Conservation (phyloP, 1,140 invertebrate species). For the Hydropsyche tenuis region DNA sequence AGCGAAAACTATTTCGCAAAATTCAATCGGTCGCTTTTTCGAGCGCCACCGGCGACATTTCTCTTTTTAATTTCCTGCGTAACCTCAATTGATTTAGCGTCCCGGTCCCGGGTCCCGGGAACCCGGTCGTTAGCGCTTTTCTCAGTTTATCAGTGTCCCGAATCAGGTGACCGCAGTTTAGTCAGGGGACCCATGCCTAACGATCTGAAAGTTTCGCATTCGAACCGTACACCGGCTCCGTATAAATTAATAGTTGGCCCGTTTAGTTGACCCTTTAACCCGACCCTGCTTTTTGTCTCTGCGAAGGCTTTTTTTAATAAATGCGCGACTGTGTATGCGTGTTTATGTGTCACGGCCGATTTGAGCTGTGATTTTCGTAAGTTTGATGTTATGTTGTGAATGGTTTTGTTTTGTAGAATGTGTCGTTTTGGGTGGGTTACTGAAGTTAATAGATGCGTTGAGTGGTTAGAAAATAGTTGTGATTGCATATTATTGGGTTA, state of each 20-base stretch:
- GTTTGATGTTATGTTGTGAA: too few relatives aligned
- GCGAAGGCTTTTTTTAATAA: too few relatives aligned
- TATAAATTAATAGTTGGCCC: slow-evolving; percentile 45
- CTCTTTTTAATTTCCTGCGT: slow-evolving; percentile 49
- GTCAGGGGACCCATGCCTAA: slow-evolving; percentile 44
- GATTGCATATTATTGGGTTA: too few relatives aligned
- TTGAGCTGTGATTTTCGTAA: too few relatives aligned
- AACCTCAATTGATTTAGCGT: slow-evolving; percentile 50
- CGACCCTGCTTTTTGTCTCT: slow-evolving; percentile 1
- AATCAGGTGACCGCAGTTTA: slow-evolving; percentile 49
- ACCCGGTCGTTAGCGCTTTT: slow-evolving; percentile 46
- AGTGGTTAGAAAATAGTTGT: too few relatives aligned
- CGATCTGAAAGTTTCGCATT: slow-evolving; percentile 47
- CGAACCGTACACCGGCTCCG: slow-evolving; percentile 18
- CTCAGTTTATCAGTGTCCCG: slow-evolving; percentile 49
- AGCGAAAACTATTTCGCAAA: too few relatives aligned
- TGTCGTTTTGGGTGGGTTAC: too few relatives aligned
- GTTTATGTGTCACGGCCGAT: too few relatives aligned
- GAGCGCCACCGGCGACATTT: slow-evolving; percentile 17
- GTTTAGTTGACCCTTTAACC: slow-evolving; percentile 16
- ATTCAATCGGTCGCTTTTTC: neutral
- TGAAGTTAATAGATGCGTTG: too few relatives aligned
- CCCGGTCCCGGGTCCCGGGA: slow-evolving; percentile 10
- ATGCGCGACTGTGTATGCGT: neutral
- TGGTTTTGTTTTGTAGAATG: too few relatives aligned